These are phyloP conservation scores for Gymnorhina tibicen DNA, from an alignment of 2,113 vertebrate genomes.

Conservation along the genomic window DNA sequence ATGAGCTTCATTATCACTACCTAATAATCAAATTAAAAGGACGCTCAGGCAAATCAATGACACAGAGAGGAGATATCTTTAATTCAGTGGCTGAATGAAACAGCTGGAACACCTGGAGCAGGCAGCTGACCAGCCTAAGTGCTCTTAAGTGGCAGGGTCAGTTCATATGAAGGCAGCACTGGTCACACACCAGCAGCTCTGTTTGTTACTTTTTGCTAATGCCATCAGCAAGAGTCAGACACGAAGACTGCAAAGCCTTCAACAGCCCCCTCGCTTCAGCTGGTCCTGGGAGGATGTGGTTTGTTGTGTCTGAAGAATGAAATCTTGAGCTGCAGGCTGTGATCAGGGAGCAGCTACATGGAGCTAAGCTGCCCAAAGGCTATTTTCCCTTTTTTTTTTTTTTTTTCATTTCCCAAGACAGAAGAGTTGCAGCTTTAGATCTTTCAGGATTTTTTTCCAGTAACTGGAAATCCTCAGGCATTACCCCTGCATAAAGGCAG, in stretches of 20 bases:
- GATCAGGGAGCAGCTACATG: slow-evolving; percentile 7
- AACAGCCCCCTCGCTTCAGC: background rate
- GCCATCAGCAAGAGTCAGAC: background rate
- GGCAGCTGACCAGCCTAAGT: background rate
- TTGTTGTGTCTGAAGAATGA: slow-evolving; percentile 20
- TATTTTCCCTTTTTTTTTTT: background rate
- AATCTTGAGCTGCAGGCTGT: slow-evolving; percentile 1
- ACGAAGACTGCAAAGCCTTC: background rate
- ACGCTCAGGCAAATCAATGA: background rate
- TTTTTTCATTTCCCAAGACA: background rate
- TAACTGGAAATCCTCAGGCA: slow-evolving; percentile 28
- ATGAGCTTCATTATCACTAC: background rate
- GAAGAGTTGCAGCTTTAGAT: slow-evolving; percentile 1
- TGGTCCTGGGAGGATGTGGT: slow-evolving; percentile 7
- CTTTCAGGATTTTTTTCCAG: background rate
- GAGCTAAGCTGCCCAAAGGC: slow-evolving; percentile 18
- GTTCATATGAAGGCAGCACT: background rate
- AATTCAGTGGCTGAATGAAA: background rate
- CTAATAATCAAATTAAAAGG: background rate
- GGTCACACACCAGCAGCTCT: background rate
- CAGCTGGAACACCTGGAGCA: background rate
- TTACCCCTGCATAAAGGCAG: background rate
- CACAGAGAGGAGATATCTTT: background rate
- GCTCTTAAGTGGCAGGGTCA: background rate
- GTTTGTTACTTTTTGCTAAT: background rate